A percentile compares a stretch with the other conserved stretches of the same genome.
Conservation (phyloP, 2,113 vertebrate species). For the Lagopus muta region DNA sequence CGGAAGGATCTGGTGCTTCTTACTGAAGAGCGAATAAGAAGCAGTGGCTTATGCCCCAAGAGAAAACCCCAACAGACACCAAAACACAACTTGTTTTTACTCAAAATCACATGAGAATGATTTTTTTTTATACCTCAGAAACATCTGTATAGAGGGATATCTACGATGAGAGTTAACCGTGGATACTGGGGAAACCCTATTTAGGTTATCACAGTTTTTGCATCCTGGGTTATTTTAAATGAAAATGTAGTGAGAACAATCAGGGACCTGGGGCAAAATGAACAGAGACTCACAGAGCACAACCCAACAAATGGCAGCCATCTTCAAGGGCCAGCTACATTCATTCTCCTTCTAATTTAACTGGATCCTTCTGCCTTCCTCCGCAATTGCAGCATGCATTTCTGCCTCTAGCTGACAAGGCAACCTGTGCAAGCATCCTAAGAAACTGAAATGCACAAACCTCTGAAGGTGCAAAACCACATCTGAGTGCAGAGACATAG, state of each 20-base stretch:
- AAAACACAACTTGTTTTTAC: not conserved
- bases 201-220: not conserved
- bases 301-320: not conserved
- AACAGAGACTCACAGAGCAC: not conserved
- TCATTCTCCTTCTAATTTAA: not conserved
- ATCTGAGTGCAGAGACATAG: not conserved
- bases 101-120: not conserved
- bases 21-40: not conserved
- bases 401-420: not conserved
- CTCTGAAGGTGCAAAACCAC: not conserved
- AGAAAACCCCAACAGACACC: not conserved
- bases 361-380: not conserved
- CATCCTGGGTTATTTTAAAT: not conserved
- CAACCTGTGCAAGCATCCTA: not conserved
- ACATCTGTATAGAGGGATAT: not conserved
- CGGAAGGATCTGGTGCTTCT: not conserved
- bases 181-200: not conserved
- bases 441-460: not conserved
- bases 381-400: not conserved
- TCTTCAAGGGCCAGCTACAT: not conserved
- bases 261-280: not conserved
- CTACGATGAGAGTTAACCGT: not conserved
- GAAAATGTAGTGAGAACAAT: not conserved
- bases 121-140: not conserved
- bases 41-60: not conserved